Base-by-base conservation (phyloP, 2,888 invertebrate species). In the Rutpela maculata region DNA sequence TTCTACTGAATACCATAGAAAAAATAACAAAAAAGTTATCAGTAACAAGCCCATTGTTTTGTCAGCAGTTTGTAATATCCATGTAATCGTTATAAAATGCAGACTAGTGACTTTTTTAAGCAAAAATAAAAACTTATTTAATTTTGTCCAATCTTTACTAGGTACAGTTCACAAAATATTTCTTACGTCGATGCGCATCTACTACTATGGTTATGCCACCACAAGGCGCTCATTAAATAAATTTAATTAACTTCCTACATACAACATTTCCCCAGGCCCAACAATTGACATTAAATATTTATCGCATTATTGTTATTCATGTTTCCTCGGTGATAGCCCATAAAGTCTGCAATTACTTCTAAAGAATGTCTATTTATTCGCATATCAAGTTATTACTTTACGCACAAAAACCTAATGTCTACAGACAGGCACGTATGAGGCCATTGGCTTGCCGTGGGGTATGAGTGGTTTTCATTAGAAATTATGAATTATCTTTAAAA, bases 311-410 rank as follows among this genome's bases (percentile, higher is more conserved):
- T 50, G 50, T 50, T 50, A 50, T 50, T 50, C 50, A 50, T 50
- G 50, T 50, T 50, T 50, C n/a, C n/a, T 50, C n/a, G n/a, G 50
- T n/a, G 50, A n/a, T 50, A 43, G 43, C 43, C 12, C 43, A 15
- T 43, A 50, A 50, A 50, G 15, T 50, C n/a, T 50, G 12, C 50
- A 50, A 50, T 50, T 50, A 50, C 12, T 50, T n/a, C 50, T 50
- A n/a, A 50, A 50, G 50, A 50, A 50, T 50, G 50, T 50, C 50
- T 50, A 50, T 50, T 50, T 50, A 50, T 50, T n/a, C 50, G 50
- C 50, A 50, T 50, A 50, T 50, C 50, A 50, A 50, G 12, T 50
- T 50, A 50, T 50, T 50, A n/a, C 50, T 50, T 50, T 50, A 15
- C 50, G 50, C 50, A 50, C 50, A 50, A 50, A 50, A 50, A 50